Evolutionary conservation across 2,113 vertebrate genomes (phyloP).

Genomic region (Myotis davidii): DNA sequence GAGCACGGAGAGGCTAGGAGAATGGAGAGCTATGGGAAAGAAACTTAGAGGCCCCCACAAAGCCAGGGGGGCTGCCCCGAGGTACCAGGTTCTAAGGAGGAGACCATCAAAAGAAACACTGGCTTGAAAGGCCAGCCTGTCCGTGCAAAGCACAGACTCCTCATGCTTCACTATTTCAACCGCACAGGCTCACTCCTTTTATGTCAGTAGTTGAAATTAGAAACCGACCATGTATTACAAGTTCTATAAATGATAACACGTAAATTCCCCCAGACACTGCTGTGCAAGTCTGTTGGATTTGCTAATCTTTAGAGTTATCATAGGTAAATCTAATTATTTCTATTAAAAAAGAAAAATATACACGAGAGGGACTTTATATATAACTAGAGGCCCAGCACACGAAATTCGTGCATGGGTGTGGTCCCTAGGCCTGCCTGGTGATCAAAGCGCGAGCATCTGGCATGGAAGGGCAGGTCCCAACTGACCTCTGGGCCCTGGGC

Average conservation of each 20-base stretch:
- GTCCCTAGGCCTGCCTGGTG: too few relatives aligned
- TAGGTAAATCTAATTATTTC: not conserved
- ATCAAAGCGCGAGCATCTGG: too few relatives aligned
- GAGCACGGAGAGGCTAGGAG: not conserved
- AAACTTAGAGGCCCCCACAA: not conserved
- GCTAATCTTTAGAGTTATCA: not conserved
- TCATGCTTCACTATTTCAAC: not conserved
- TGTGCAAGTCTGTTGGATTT: not conserved
- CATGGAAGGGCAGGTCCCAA: too few relatives aligned
- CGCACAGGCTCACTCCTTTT: not conserved
- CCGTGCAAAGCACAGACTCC: not conserved
- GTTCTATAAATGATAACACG: not conserved
- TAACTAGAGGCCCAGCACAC: not conserved
- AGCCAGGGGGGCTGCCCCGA: not conserved
- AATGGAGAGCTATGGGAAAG: not conserved
- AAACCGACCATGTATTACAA: not conserved
- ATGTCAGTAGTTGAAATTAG: not conserved
- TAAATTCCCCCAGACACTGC: not conserved
- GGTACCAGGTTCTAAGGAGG: constrained; percentile 50
- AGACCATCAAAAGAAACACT: not conserved
- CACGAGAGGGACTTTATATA: not conserved
- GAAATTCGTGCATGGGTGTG: too few relatives aligned
- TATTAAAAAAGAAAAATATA: not conserved
- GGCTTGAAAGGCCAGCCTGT: not conserved
- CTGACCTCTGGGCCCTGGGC: too few relatives aligned